These are phyloP conservation scores for Sphaeridia pumilis DNA, from an alignment of 2,888 invertebrate genomes.

Conservation along the genomic window DNA sequence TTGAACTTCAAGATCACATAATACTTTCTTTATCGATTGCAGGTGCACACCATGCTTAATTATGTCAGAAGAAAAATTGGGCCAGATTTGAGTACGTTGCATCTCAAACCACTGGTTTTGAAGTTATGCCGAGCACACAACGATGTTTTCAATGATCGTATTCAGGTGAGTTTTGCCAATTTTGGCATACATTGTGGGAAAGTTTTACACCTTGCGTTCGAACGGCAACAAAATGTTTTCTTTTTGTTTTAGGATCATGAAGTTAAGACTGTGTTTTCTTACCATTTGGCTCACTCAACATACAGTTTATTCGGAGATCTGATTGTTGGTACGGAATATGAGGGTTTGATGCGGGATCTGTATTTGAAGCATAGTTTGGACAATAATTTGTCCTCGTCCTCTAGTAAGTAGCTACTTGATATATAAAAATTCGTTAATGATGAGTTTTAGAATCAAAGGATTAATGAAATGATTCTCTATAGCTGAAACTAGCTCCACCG, in stretches of 20 bases:
- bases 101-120: conserved; percentile 27
- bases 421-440: no score
- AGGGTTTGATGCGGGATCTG: conserved; percentile 60
- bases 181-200: no score
- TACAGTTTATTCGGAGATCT: conserved; percentile 65
- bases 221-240: no score
- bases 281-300: conserved; percentile 69
- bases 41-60: conserved; percentile 27
- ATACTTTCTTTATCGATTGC: conserved; percentile 30
- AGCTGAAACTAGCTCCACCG: no score
- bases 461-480: no score
- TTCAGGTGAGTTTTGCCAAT: conserved; percentile 7
- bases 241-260: conserved; percentile 43
- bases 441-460: no score
- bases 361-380: conserved; percentile 55
- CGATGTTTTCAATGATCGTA: conserved; percentile 10
- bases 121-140: conserved; percentile 26
- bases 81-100: conserved; percentile 28
- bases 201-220: no score
- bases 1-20: neutral
- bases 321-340: conserved; percentile 61
- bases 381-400: conserved; percentile 13
- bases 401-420: no score
- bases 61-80: conserved; percentile 33
- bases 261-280: conserved; percentile 65